phyloP scores from a whole-genome alignment of 2,797 vertebrate species.

The Halcyon chelicuti region DNA sequence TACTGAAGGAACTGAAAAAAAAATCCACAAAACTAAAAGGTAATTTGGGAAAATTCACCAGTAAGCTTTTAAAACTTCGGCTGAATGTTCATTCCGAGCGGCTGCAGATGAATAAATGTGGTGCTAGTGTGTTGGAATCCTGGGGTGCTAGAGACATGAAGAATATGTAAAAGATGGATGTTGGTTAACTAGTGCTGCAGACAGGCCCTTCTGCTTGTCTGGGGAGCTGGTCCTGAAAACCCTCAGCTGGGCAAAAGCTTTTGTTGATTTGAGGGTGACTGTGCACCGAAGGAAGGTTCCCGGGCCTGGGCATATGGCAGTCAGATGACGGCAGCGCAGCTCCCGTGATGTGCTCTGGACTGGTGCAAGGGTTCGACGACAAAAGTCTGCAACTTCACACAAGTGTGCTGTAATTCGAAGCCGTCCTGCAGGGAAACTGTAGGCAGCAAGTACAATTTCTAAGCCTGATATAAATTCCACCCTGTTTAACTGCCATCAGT shows the following conservation, averaged over 20 bases:
- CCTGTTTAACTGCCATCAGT: not conserved
- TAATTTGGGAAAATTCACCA: not conserved
- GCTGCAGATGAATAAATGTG: not conserved
- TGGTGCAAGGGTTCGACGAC: not conserved
- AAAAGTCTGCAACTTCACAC: not conserved
- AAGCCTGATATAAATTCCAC: slow-evolving; percentile 31
- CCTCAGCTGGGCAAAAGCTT: not conserved
- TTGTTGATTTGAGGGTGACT: slow-evolving; percentile 5
- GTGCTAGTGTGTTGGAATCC: not conserved
- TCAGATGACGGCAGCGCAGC: not conserved
- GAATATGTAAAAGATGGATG: not conserved
- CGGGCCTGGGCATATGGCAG: not conserved
- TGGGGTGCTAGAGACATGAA: not conserved
- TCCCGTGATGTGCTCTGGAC: not conserved
- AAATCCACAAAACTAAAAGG: not conserved
- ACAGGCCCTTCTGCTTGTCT: not conserved
- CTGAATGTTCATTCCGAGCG: not conserved
- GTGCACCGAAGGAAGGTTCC: not conserved
- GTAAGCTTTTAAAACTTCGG: not conserved
- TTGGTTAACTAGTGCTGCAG: not conserved
- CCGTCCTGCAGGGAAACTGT: not conserved
- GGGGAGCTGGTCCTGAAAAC: not conserved
- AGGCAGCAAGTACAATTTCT: slow-evolving; percentile 20
- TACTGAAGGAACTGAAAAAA: not conserved
- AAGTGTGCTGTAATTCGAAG: not conserved